These are phyloP conservation scores for Stictonetta naevosa DNA, from an alignment of 2,113 vertebrate genomes.

Conservation along the genomic window DNA sequence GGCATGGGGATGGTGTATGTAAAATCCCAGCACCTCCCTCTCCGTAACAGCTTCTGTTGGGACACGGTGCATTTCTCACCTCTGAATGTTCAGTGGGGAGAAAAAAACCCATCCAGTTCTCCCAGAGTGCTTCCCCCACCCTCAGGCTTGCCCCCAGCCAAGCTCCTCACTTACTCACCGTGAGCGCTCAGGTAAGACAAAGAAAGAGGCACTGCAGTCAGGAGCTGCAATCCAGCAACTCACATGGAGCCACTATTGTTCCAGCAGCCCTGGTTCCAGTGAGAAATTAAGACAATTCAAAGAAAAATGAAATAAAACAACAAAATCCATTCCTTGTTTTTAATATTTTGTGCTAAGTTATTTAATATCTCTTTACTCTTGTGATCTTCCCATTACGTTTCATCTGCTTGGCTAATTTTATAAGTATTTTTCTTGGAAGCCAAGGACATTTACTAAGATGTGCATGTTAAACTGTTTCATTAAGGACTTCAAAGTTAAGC, in stretches of 20 bases:
- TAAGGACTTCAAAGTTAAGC: constrained; percentile 5
- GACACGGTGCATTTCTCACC: background rate
- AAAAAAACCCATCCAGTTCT: background rate
- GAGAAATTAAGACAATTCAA: background rate
- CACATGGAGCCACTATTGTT: constrained; percentile 27
- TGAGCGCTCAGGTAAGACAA: background rate
- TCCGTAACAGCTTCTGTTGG: background rate
- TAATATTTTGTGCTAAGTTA: constrained; percentile 59
- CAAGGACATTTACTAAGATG: constrained; percentile 7
- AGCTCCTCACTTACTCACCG: background rate
- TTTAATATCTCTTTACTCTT: constrained; percentile 57
- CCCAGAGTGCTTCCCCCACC: background rate
- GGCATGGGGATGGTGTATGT: background rate
- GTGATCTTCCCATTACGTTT: background rate
- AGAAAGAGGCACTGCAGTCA: background rate
- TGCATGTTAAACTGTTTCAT: background rate
- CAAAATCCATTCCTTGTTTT: background rate
- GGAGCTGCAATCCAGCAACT: constrained; percentile 29
- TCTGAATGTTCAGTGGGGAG: background rate
- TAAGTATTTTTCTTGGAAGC: background rate
- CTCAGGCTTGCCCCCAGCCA: background rate
- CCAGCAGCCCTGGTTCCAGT: accelerated
- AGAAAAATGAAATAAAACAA: background rate
- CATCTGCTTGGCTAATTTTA: constrained; percentile 16
- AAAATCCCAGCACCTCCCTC: background rate